Evolutionary conservation across 2,888 invertebrate species (phyloP), one percentile per base, ranked within the genome.

Genomic region (Stenoptilia bipunctidactyla): DNA sequence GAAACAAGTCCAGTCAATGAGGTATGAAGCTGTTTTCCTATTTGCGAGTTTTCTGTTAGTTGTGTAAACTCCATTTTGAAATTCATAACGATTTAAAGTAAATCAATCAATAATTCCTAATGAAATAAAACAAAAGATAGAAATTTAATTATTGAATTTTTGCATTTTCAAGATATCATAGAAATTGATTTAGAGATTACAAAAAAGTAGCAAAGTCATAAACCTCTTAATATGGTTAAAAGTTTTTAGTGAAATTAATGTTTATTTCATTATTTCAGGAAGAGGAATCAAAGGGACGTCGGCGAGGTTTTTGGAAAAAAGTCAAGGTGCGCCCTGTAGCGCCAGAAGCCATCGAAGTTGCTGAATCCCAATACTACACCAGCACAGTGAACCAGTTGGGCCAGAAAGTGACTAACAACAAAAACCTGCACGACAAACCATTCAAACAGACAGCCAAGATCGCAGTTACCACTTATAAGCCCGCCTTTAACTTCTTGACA

Each of bases 261-360:
- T 41, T 40, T 13, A 52, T 47, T 37, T 43, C 47, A 34, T 15
- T 1, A 37, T 67, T 66, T 37, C 61, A 80, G 76, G 66, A 68
- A 47, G 62, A 64, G 45, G 52, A 52, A 35, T 13, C 13, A 13
- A 13, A 34, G 14, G 58, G 55, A 15, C 53, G 85, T 42, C 86
- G 90, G 43, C 87, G 90, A 46, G 91, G 92, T 39, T 88, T 89
- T 54, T 92, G 93, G 89, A 91, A 91, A 54, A 87, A 90, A 48
- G 88, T 92, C 0, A 88, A 89, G 47, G 88, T 89, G 15, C 84
- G 85, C 36, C 86, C 87, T 2, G 70, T 67, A 8, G 57, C 61
- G 34, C 58, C 72, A 2, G 93, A 93, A 62, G 86, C 88, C 15
- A 89, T 93, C 38, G 92, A 92, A 56, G 87, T 88, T 0, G 92